A percentile compares a stretch with the other conserved stretches of the same genome.
phyloP scores from a whole-genome alignment of 2,113 vertebrate genomes.

The Hypocryptadius cinnamomeus region DNA sequence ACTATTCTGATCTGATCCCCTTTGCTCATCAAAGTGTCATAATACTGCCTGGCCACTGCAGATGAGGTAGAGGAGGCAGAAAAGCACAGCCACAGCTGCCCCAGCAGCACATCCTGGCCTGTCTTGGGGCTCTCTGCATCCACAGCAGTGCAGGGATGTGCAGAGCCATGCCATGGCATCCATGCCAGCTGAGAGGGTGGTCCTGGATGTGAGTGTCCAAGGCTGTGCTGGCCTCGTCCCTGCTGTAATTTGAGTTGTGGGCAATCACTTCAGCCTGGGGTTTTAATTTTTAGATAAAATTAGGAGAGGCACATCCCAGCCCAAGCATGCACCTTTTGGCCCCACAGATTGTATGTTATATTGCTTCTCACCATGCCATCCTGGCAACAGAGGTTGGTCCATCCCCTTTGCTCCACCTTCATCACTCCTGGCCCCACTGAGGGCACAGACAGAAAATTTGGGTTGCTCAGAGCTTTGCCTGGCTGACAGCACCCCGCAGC shows the following conservation, averaged over 20 bases:
- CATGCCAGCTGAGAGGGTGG: not conserved
- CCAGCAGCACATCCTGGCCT: not conserved
- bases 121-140: not conserved
- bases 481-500: not conserved
- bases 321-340: not conserved
- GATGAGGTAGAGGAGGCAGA: no score
- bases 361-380: accelerated
- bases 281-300: not conserved
- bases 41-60: not conserved
- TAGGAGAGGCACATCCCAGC: not conserved
- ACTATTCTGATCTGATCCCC: not conserved
- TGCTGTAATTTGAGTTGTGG: accelerated
- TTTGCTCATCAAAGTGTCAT: accelerated
- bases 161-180: not conserved
- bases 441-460: not conserved
- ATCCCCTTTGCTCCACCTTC: not conserved
- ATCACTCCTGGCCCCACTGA: not conserved
- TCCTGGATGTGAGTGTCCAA: not conserved
- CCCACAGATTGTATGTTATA: accelerated
- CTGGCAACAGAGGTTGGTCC: not conserved
- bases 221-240: not conserved
- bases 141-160: not conserved
- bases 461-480: not conserved
- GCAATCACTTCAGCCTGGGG: not conserved
- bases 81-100: not conserved